Percentiles rank a stretch among this genome's conserved stretches.
These are phyloP conservation scores for Eupeodes luniger DNA, from an alignment of 2,888 invertebrate genomes.

Conservation along the genomic window DNA sequence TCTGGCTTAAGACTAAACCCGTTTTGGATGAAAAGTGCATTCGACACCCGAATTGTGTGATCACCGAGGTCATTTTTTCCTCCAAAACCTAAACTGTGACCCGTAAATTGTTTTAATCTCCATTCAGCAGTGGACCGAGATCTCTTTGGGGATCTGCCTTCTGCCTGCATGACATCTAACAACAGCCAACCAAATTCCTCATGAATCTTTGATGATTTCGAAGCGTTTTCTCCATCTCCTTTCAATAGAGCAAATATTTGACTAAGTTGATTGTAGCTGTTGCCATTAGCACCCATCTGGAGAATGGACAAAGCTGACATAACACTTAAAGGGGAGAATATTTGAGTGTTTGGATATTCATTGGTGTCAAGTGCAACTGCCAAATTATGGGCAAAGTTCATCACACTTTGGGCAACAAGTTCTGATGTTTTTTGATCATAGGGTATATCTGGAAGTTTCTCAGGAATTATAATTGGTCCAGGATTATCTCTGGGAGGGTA, in stretches of 20 bases:
- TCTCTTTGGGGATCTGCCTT: conserved; percentile 69
- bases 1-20: conserved; percentile 85
- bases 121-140: conserved; percentile 76
- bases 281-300: conserved; percentile 89
- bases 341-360: conserved; percentile 81
- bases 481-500: background rate
- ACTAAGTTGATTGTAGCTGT: conserved; percentile 88
- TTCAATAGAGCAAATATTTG: conserved; percentile 80
- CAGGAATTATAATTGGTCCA: conserved; percentile 27
- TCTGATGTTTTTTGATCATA: conserved; percentile 78
- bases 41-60: conserved; percentile 84
- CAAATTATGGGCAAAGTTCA: conserved; percentile 80
- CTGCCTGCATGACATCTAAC: conserved; percentile 79
- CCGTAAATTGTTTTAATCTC: conserved; percentile 76
- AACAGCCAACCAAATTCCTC: conserved; percentile 81
- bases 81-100: conserved; percentile 58
- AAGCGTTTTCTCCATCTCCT: background rate
- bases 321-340: conserved; percentile 90
- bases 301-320: conserved; percentile 89
- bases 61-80: conserved; percentile 67
- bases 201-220: conserved; percentile 65
- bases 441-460: conserved; percentile 26
- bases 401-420: conserved; percentile 78
- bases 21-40: conserved; percentile 86
- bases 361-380: conserved; percentile 77